These are phyloP conservation scores for Proisotoma minuta DNA, from an alignment of 2,888 invertebrate genomes.

Conservation along the genomic window DNA sequence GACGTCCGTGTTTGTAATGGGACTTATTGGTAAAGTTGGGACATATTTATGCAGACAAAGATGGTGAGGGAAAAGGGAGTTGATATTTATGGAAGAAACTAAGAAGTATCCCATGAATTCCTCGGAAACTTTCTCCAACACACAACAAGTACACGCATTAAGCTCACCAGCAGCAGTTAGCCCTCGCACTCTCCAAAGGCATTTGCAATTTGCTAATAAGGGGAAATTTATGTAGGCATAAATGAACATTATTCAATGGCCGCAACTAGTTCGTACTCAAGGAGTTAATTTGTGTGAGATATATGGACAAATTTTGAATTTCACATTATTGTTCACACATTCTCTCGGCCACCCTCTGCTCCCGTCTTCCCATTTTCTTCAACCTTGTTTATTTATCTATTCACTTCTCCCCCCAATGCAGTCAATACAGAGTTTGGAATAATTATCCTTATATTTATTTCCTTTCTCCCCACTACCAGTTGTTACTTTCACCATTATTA, in stretches of 20 bases:
- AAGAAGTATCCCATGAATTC: slow-evolving; percentile 1
- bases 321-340: slow-evolving; percentile 34
- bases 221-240: slow-evolving; percentile 46
- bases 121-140: slow-evolving; percentile 6
- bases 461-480: not conserved
- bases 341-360: slow-evolving; percentile 4
- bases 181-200: slow-evolving; percentile 23
- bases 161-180: not conserved
- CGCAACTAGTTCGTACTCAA: slow-evolving; percentile 39
- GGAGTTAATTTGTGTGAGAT: slow-evolving; percentile 47
- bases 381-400: slow-evolving; percentile 16
- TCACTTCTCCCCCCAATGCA: not conserved
- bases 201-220: slow-evolving; percentile 47
- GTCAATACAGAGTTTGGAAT: not conserved
- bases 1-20: slow-evolving; percentile 38
- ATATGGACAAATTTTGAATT: slow-evolving; percentile 46
- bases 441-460: slow-evolving; percentile 4
- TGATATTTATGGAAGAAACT: slow-evolving; percentile 43
- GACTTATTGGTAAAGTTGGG: slow-evolving; percentile 46
- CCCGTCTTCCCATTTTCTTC: slow-evolving; percentile 16
- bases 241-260: slow-evolving; percentile 47
- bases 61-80: slow-evolving; percentile 31
- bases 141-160: slow-evolving; percentile 9
- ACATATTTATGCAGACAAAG: slow-evolving; percentile 43
- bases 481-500: slow-evolving; percentile 5